Evolutionary conservation across 37 sponge, comb jelly and placozoan species (phyloP).

Genomic region (Mnemiopsis leidyi): DNA sequence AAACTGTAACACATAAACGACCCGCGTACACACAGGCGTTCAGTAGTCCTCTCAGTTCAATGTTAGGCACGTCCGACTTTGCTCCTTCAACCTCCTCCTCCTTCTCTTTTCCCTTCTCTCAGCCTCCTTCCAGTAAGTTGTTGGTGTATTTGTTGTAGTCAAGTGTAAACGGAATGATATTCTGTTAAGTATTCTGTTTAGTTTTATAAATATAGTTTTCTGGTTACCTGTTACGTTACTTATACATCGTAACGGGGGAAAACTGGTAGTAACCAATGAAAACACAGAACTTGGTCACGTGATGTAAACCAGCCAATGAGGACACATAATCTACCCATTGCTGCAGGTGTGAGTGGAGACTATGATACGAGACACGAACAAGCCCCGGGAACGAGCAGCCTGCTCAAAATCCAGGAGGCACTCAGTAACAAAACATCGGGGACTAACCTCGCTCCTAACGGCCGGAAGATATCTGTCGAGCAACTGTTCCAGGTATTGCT

Average conservation of each 20-base stretch:
- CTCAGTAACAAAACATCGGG: background rate
- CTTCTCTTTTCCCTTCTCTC: constrained; percentile 35
- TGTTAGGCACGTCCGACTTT: background rate
- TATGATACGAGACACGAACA: constrained; percentile 38
- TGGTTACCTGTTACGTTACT: no score
- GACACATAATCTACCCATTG: no score
- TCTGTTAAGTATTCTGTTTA: no score
- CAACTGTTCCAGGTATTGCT: constrained; percentile 59
- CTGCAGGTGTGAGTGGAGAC: constrained; percentile 28
- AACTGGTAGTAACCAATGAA: no score
- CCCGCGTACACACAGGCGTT: constrained; percentile 64
- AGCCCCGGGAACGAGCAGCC: constrained; percentile 7
- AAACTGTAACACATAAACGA: constrained; percentile 16
- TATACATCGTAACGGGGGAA: no score
- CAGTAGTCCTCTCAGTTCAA: background rate
- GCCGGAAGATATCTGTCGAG: constrained; percentile 51
- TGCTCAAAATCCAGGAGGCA: background rate
- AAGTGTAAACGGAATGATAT: no score
- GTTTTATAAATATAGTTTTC: no score
- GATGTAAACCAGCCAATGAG: no score
- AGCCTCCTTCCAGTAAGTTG: constrained; percentile 50
- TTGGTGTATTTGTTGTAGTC: no score
- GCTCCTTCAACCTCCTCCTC: constrained; percentile 42
- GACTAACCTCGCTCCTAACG: background rate
- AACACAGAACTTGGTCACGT: no score